A percentile compares a stretch with the other conserved stretches of the same genome.
phyloP scores from a whole-genome alignment of 2,797 vertebrate species.

The Dendrocincla fuliginosa region DNA sequence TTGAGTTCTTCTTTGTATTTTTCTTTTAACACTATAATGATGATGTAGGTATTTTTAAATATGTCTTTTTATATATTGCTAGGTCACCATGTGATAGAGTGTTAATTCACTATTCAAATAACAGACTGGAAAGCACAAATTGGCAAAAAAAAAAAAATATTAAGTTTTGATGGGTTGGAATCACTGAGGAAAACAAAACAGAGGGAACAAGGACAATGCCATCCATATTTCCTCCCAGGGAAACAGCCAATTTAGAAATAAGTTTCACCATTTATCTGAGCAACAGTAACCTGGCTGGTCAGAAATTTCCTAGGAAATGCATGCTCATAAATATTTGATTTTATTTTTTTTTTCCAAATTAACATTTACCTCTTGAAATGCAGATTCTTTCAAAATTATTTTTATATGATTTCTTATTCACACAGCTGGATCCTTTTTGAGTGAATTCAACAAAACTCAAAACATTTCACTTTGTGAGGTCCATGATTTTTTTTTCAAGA shows the following conservation, averaged over 20 bases:
- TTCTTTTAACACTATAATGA: neutral
- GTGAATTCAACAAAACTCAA: neutral
- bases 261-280: neutral
- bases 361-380: neutral
- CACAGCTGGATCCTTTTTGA: neutral
- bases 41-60: neutral
- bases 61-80: neutral
- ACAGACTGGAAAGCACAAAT: neutral
- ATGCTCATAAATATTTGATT: accelerated
- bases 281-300: neutral
- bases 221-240: neutral
- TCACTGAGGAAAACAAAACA: neutral
- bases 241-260: neutral
- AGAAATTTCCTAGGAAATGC: neutral
- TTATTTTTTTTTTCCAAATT: neutral
- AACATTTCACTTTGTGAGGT: neutral
- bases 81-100: neutral
- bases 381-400: neutral
- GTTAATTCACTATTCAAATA: neutral
- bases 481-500: neutral
- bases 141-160: neutral
- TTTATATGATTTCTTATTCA: neutral
- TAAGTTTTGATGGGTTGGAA: neutral
- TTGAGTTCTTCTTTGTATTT: neutral
- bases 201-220: neutral